A percentile compares a stretch with the other conserved stretches of the same genome.
phyloP scores from a whole-genome alignment of 2,888 invertebrate species.

The Exephanes ischioxanthus region DNA sequence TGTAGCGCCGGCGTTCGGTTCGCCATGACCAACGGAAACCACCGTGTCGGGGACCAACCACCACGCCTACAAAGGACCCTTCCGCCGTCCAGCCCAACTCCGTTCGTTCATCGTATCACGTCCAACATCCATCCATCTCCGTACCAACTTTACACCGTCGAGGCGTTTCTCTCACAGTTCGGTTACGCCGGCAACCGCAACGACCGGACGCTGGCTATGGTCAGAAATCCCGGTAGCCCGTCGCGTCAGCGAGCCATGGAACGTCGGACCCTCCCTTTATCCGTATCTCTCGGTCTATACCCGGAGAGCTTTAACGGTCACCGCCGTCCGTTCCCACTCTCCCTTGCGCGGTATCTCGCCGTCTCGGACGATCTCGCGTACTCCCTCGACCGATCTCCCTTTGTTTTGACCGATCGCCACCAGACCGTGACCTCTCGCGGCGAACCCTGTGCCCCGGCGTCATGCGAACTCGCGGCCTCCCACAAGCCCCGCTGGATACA shows the following conservation, averaged over 20 bases:
- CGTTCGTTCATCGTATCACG: constrained; percentile 4
- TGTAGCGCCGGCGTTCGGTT: not conserved
- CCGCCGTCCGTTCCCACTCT: constrained; percentile 21
- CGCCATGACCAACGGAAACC: not conserved
- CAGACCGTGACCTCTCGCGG: constrained; percentile 73
- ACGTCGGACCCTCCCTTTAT: constrained; percentile 47
- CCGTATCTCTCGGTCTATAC: constrained; percentile 25
- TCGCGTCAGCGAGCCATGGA: constrained; percentile 56
- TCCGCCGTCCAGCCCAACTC: not conserved
- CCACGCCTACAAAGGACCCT: not conserved
- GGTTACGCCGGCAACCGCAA: constrained; percentile 43
- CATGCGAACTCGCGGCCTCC: constrained; percentile 8
- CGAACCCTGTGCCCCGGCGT: constrained; percentile 40
- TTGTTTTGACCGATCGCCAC: constrained; percentile 76
- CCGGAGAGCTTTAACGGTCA: constrained; percentile 27
- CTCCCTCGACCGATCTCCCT: constrained; percentile 60
- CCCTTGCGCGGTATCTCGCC: constrained; percentile 56
- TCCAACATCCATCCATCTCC: constrained; percentile 32
- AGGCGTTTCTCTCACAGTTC: constrained; percentile 23
- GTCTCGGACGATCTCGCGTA: constrained; percentile 43
- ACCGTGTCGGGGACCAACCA: not conserved
- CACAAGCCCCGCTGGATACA: not conserved
- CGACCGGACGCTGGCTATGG: constrained; percentile 49
- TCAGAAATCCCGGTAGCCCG: constrained; percentile 43
- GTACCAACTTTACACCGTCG: constrained; percentile 18